Percentiles rank a stretch among this genome's conserved stretches.
phyloP scores from a whole-genome alignment of 2,797 vertebrate species.

The Hydrolagus colliei region DNA sequence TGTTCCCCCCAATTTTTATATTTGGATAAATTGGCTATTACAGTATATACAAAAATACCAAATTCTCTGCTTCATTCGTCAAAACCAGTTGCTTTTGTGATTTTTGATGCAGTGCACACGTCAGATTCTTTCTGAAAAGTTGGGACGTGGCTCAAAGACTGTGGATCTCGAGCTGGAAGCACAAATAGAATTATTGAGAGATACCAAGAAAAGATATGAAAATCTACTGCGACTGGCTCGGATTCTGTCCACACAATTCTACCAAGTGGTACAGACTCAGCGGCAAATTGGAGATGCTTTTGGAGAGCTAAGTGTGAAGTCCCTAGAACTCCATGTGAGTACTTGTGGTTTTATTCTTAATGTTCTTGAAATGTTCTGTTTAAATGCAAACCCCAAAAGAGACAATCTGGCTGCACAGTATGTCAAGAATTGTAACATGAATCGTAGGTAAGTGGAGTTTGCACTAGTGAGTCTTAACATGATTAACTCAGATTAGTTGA shows the following conservation, averaged over 20 bases:
- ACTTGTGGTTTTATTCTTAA: not conserved
- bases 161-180: slow-evolving; percentile 94
- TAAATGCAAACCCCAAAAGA: not conserved
- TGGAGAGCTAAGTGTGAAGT: slow-evolving; percentile 94
- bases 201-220: slow-evolving; percentile 96
- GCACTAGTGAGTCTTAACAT: too few species aligned
- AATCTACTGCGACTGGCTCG: slow-evolving; percentile 84
- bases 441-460: too few species aligned
- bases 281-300: slow-evolving; percentile 91
- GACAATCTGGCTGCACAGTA: not conserved
- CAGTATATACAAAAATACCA: not conserved
- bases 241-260: slow-evolving; percentile 78
- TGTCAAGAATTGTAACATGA: too few species aligned
- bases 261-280: slow-evolving; percentile 91
- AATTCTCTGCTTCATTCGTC: not conserved
- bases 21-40: not conserved
- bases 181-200: slow-evolving; percentile 87
- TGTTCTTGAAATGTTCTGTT: not conserved
- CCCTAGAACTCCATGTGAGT: slow-evolving; percentile 91
- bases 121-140: slow-evolving; percentile 92
- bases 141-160: slow-evolving; percentile 91
- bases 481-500: too few species aligned
- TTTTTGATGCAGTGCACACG: slow-evolving; percentile 75
- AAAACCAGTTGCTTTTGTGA: slow-evolving; percentile 10
- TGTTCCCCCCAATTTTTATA: not conserved